Evolutionary conservation across 2,797 vertebrate species (phyloP).

Genomic region (Kryptopterus vitreolus): DNA sequence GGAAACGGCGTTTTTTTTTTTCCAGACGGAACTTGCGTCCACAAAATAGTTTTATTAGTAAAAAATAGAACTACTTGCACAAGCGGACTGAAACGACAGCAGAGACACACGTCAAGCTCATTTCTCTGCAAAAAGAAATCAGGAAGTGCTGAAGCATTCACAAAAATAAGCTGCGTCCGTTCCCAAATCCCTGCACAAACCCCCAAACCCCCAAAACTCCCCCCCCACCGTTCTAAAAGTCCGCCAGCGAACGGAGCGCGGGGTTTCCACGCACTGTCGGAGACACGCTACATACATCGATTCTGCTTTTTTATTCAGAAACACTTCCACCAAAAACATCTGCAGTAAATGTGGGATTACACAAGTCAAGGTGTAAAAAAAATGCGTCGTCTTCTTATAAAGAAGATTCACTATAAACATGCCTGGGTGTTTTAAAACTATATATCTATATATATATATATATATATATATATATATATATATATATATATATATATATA

Average conservation of each 20-base stretch:
- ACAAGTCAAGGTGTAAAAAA: constrained; percentile 71
- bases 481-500: too few relatives aligned
- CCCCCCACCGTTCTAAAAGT: too few relatives aligned
- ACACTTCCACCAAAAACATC: constrained; percentile 62
- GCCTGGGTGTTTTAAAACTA: constrained; percentile 66
- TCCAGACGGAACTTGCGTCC: constrained; percentile 63
- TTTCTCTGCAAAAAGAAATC: constrained; percentile 71
- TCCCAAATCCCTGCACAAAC: neutral
- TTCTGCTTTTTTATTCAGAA: constrained; percentile 19
- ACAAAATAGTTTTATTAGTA: constrained; percentile 85
- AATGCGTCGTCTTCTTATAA: constrained; percentile 79
- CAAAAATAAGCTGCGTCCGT: constrained; percentile 73
- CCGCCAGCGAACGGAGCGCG: too few relatives aligned
- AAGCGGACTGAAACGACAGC: constrained; percentile 80
- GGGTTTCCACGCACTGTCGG: neutral
- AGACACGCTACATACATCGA: constrained; percentile 31
- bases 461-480: too few relatives aligned
- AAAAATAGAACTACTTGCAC: constrained; percentile 86
- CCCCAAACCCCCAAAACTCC: too few relatives aligned
- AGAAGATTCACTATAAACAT: constrained; percentile 79
- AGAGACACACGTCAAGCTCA: constrained; percentile 75
- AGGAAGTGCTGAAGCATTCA: constrained; percentile 80
- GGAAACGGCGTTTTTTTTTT: constrained; percentile 22
- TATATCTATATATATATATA: too few relatives aligned
- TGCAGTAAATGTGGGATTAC: constrained; percentile 68